These are phyloP conservation scores for Opisthograptis luteolata DNA, from an alignment of 2,888 invertebrate species.

Conservation along the genomic window DNA sequence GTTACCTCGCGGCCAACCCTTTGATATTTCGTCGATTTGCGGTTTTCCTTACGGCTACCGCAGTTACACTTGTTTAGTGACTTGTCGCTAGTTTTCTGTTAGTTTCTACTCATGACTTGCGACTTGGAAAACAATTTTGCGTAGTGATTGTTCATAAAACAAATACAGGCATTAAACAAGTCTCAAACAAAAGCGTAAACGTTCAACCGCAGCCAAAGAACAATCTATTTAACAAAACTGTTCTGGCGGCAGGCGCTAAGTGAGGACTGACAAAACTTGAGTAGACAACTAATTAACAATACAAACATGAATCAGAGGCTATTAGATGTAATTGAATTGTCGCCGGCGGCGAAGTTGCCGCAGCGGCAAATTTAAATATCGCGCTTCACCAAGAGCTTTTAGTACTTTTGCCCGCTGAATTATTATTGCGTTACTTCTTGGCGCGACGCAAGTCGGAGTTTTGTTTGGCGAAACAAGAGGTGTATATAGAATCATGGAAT, in stretches of 20 bases:
- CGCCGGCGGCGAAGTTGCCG: constrained; percentile 76
- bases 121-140: constrained; percentile 14
- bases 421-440: constrained; percentile 51
- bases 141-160: no score
- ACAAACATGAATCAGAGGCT: constrained; percentile 84
- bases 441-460: constrained; percentile 34
- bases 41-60: constrained; percentile 47
- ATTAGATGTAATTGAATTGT: constrained; percentile 84
- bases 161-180: constrained; percentile 60
- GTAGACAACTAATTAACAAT: constrained; percentile 82
- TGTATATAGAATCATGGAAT: constrained; percentile 23
- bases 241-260: constrained; percentile 59
- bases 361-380: constrained; percentile 80
- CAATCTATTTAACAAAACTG: constrained; percentile 75
- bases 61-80: constrained; percentile 37
- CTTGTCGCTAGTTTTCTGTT: constrained; percentile 30
- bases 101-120: constrained; percentile 16
- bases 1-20: constrained; percentile 54
- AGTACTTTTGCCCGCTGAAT: constrained; percentile 57
- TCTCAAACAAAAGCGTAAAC: constrained; percentile 62
- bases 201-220: constrained; percentile 64
- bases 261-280: constrained; percentile 83
- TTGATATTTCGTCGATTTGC: constrained; percentile 60
- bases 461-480: constrained; percentile 33
- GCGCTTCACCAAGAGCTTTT: constrained; percentile 70